These are phyloP conservation scores for Dipodomys ordii DNA, from an alignment of 2,113 vertebrate species.

Conservation along the genomic window DNA sequence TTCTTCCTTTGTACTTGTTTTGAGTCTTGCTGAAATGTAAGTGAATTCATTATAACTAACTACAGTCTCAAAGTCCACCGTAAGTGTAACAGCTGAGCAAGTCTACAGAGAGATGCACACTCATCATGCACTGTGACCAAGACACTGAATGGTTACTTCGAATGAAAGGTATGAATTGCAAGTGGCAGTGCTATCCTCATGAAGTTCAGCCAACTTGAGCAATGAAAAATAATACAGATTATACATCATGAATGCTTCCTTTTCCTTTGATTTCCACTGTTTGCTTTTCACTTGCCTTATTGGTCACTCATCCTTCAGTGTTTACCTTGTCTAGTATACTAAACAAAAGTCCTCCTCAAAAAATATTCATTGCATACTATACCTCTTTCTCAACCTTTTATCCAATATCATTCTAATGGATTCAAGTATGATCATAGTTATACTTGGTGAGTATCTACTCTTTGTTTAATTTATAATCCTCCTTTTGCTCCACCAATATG, in stretches of 20 bases:
- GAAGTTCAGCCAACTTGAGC: not conserved
- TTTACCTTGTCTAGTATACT: not conserved
- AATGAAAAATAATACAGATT: not conserved
- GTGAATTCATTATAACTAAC: not conserved
- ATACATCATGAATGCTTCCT: not conserved
- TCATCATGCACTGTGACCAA: fast-evolving
- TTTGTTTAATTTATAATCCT: not conserved
- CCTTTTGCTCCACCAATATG: fast-evolving
- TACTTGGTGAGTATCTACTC: not conserved
- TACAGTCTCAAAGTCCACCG: no score
- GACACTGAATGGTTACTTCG: not conserved
- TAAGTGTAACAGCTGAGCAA: not conserved
- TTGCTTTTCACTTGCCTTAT: not conserved
- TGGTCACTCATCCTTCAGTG: not conserved
- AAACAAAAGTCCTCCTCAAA: not conserved
- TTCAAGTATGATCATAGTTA: fast-evolving
- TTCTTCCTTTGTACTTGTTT: not conserved
- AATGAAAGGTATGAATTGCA: not conserved
- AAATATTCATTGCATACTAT: not conserved
- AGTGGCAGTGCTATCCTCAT: not conserved
- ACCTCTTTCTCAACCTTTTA: not conserved
- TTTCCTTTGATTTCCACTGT: not conserved
- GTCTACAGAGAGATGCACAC: not conserved
- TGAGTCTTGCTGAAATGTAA: not conserved
- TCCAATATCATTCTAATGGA: no score